These are phyloP conservation scores for Amniataba percoides DNA, from an alignment of 2,797 vertebrate species.

Conservation along the genomic window DNA sequence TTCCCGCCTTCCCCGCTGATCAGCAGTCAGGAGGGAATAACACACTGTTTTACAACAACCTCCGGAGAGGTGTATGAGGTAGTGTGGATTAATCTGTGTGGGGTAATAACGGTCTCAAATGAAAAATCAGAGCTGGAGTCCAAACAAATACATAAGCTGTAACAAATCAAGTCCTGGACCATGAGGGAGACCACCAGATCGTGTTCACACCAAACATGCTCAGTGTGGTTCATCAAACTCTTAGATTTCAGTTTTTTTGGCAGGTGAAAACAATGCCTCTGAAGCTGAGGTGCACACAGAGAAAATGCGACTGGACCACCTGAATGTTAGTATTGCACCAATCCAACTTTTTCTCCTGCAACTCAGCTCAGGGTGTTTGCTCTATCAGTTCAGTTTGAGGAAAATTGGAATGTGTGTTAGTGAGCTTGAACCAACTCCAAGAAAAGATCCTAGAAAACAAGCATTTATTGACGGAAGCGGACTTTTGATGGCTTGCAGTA, in stretches of 20 bases:
- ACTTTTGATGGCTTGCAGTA: not conserved
- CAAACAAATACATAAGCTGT: constrained; percentile 9
- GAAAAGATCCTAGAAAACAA: not conserved
- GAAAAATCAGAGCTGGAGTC: constrained; percentile 21
- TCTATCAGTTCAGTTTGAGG: not conserved
- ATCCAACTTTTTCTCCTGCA: not conserved
- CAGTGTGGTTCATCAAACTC: constrained; percentile 14
- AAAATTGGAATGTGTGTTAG: not conserved
- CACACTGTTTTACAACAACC: constrained; percentile 13
- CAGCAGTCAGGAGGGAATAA: constrained; percentile 32
- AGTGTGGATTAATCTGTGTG: constrained; percentile 26
- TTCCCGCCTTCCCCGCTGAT: not conserved
- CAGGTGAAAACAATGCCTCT: not conserved
- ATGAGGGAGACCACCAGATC: not conserved
- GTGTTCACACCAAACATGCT: not conserved
- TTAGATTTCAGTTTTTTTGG: not conserved
- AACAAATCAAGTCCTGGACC: constrained; percentile 7
- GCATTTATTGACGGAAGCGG: not conserved
- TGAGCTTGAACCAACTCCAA: not conserved
- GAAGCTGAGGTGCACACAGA: not conserved
- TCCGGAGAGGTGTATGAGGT: constrained; percentile 16
- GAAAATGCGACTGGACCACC: not conserved
- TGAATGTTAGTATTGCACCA: not conserved
- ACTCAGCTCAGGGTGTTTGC: not conserved
- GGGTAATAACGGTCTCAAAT: constrained; percentile 22